Conservation (phyloP, 1,140 invertebrate species). For the Elymnias hypermnestra region DNA sequence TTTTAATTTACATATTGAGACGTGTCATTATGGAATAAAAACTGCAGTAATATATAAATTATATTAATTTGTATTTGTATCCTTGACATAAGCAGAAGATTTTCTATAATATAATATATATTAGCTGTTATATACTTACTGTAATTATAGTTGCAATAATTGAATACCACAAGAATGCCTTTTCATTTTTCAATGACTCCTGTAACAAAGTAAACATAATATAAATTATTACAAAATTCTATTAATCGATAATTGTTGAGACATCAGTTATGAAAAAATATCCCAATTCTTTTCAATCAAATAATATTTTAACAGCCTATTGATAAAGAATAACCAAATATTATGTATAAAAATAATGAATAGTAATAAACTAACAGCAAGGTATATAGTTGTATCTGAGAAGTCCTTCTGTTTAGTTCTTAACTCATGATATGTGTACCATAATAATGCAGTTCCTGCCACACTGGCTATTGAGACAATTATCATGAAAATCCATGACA, state of each 20-base stretch:
- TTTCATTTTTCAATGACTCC: slow-evolving; percentile 90
- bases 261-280: neutral
- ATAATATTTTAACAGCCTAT: too few relatives aligned
- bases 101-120: too few relatives aligned
- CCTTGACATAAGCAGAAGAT: too few relatives aligned
- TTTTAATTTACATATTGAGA: too few relatives aligned
- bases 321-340: too few relatives aligned
- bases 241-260: too few relatives aligned
- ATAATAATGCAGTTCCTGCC: slow-evolving; percentile 86
- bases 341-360: too few relatives aligned
- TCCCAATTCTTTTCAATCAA: too few relatives aligned
- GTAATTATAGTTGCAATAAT: slow-evolving; percentile 93
- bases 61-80: too few relatives aligned
- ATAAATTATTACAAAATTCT: too few relatives aligned
- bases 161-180: slow-evolving; percentile 88
- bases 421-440: slow-evolving; percentile 92
- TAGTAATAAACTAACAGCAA: slow-evolving; percentile 57
- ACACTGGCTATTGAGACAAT: slow-evolving; percentile 85
- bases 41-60: too few relatives aligned
- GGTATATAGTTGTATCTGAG: slow-evolving; percentile 53
- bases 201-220: slow-evolving; percentile 70
- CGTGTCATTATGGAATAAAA: too few relatives aligned
- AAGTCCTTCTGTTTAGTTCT: slow-evolving; percentile 82
- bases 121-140: slow-evolving; percentile 80
- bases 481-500: slow-evolving; percentile 92